phyloP scores from a whole-genome alignment of 2,113 vertebrate species.

The Zosterops japonicus region DNA sequence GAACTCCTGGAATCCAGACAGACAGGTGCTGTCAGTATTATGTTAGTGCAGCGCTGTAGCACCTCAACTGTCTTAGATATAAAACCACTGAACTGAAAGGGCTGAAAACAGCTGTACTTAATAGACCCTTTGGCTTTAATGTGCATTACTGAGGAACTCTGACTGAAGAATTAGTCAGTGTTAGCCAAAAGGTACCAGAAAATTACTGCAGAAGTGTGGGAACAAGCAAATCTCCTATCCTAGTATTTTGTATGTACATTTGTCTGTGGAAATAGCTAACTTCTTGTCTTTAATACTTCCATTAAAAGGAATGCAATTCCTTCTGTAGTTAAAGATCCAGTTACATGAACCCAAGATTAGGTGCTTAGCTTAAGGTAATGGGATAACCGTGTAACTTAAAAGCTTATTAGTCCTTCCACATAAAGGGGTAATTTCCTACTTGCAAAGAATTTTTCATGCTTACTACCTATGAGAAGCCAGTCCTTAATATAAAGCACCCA shows the following conservation, averaged over 20 bases:
- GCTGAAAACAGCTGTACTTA: neutral
- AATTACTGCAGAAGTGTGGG: neutral
- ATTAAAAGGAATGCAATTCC: neutral
- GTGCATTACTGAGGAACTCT: neutral
- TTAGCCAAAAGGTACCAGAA: neutral
- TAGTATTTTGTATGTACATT: neutral
- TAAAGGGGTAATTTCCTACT: neutral
- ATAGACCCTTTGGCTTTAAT: neutral
- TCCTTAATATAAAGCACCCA: neutral
- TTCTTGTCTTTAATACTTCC: neutral
- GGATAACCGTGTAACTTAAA: neutral
- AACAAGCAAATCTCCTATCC: neutral
- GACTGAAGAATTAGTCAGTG: neutral
- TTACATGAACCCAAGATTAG: neutral
- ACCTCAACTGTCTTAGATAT: neutral
- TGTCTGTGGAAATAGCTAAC: neutral
- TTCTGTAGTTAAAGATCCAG: neutral
- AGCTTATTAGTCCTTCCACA: neutral
- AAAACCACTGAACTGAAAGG: neutral
- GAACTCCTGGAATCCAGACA: neutral
- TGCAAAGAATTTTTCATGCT: neutral
- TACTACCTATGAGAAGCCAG: neutral
- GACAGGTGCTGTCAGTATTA: neutral
- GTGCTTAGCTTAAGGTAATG: neutral
- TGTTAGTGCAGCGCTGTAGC: neutral